phyloP scores from a whole-genome alignment of 2,888 invertebrate genomes.

The Eilema depressum region DNA sequence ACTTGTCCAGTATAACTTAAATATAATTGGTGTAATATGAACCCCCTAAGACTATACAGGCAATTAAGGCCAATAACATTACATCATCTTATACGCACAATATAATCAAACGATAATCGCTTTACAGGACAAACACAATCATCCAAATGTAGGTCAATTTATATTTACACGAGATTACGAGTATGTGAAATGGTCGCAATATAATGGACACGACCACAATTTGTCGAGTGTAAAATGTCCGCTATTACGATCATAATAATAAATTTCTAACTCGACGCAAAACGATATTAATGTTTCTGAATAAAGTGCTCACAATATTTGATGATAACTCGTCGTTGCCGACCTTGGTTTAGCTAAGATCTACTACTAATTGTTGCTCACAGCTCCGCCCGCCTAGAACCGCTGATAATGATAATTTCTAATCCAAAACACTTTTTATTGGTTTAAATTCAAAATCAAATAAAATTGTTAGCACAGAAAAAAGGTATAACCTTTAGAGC shows the following conservation, averaged over 20 bases:
- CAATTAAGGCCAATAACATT: not conserved
- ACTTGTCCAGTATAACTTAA: no score
- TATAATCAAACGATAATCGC: constrained; percentile 30
- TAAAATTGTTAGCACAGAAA: no score
- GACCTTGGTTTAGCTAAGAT: no score
- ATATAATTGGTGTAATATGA: no score
- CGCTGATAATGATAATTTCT: no score
- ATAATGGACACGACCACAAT: constrained; percentile 24
- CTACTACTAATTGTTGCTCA: no score
- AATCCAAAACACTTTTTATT: no score
- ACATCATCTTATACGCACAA: constrained; percentile 8
- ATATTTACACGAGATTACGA: constrained; percentile 22
- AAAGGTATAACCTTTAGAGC: no score
- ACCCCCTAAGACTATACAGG: not conserved
- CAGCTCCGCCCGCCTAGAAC: no score
- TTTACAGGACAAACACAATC: constrained; percentile 31
- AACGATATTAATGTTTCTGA: not conserved
- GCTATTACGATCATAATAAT: not conserved
- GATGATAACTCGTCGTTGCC: no score
- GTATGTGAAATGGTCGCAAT: constrained; percentile 29
- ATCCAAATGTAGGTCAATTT: constrained; percentile 45
- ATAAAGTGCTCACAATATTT: not conserved
- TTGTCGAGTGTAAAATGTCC: not conserved
- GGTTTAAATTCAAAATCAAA: no score
- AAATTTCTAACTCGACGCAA: not conserved